Evolutionary conservation across 2,888 invertebrate genomes (phyloP), one percentile per base, ranked within the genome.

Genomic region (Stenurella melanura): DNA sequence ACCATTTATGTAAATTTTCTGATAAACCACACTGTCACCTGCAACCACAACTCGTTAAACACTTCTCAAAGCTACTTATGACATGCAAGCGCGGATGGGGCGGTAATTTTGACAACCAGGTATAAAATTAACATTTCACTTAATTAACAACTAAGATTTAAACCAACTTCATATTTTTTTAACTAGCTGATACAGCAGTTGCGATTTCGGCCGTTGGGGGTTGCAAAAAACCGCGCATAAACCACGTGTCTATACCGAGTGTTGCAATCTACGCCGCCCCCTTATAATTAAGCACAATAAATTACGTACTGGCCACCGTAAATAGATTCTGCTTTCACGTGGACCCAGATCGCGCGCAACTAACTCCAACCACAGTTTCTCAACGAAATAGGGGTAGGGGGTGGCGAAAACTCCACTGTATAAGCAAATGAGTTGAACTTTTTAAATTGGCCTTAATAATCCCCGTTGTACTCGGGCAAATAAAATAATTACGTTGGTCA

Each of bases 401-500:
- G 50, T 50, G 50, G 50, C 42, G 15, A 42, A 15, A 42, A 15
- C 12, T 42, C 42, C 42, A 42, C 50, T 50, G 50, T n/a, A 50
- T 50, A 50, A 50, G n/a, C 50, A 50, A 50, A 50, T n/a, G 50
- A 50, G 50, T 50, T n/a, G 50, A 50, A 50, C 50, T 50, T 50
- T 50, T 50, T 50, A 50, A 50, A 50, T 50, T 50, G 50, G 50
- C 12, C n/a, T 50, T 50, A 50, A 50, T 50, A 50, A n/a, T 50
- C 50, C 6, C 5, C n/a, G 50, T 12, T n/a, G 50, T 50, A 50
- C 50, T 50, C 15, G 50, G 50, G n/a, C 50, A 50, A 50, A 50
- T 50, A 50, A 50, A 50, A 50, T 50, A 50, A 50, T 50, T 50
- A 50, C 15, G 7, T n/a, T n/a, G n/a, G 50, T 0, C 50, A 50